A percentile compares a stretch with the other conserved stretches of the same genome.
phyloP scores from a whole-genome alignment of 2,797 vertebrate genomes.

The Myoxocephalus aenaeus region DNA sequence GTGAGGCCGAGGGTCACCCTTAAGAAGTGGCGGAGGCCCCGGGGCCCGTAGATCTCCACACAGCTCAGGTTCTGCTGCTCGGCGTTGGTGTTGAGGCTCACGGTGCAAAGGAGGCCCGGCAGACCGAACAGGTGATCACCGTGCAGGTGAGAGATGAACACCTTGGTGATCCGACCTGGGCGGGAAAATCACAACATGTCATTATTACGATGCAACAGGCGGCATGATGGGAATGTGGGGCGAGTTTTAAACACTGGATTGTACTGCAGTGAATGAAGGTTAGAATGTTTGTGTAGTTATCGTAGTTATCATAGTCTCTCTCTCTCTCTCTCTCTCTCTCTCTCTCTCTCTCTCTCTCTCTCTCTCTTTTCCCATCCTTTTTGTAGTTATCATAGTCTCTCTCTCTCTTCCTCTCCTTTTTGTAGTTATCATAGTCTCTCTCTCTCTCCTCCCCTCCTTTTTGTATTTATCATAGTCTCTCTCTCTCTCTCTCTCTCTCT shows the following conservation, averaged over 20 bases:
- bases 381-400: no score
- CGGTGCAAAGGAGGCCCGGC: constrained; percentile 92
- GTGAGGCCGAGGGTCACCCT: constrained; percentile 88
- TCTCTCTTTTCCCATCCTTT: no score
- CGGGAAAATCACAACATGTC: neutral
- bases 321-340: no score
- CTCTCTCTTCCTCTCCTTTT: no score
- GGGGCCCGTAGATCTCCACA: constrained; percentile 91
- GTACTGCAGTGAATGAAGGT: neutral
- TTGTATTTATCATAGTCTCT: no score
- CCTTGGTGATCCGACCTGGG: constrained; percentile 92
- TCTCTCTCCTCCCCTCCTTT: no score
- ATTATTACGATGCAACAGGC: neutral
- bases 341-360: no score
- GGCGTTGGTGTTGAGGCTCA: constrained; percentile 87
- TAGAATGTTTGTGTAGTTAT: no score
- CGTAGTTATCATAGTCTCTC: no score
- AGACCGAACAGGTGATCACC: constrained; percentile 96
- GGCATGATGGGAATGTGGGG: neutral
- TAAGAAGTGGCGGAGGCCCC: constrained; percentile 88
- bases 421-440: no score
- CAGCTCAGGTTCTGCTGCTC: constrained; percentile 64
- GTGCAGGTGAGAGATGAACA: constrained; percentile 96
- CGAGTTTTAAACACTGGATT: neutral
- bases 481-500: no score